phyloP scores from a whole-genome alignment of 2,888 invertebrate genomes.

The Sarcophaga rosellei region DNA sequence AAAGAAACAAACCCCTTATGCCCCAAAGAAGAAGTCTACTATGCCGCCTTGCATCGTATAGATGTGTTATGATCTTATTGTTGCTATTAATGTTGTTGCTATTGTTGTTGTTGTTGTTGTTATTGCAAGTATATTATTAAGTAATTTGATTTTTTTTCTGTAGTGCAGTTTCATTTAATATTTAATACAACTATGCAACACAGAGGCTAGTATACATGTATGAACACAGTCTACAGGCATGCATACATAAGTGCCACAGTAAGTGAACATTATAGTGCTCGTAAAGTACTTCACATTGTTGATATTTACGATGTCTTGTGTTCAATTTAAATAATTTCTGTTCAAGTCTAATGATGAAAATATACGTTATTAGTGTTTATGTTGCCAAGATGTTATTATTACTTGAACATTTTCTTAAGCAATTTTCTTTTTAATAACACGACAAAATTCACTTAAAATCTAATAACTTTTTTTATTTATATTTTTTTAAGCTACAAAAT shows the following conservation, averaged over 20 bases:
- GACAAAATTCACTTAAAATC: too few species aligned
- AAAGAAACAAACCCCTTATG: not conserved
- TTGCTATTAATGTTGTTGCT: too few species aligned
- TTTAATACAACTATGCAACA: slow-evolving; percentile 15
- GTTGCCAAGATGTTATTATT: slow-evolving; percentile 53
- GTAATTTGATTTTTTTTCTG: slow-evolving; percentile 57
- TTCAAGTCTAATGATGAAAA: slow-evolving; percentile 56
- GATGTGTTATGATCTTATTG: too few species aligned
- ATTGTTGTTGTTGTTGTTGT: not conserved
- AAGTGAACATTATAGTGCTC: slow-evolving; percentile 28
- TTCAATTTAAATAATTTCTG: slow-evolving; percentile 55
- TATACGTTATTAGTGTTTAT: slow-evolving; percentile 54
- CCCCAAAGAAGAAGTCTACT: not conserved
- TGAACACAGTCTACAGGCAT: too few species aligned
- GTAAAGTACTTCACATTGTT: slow-evolving; percentile 16
- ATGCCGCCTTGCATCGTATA: too few species aligned
- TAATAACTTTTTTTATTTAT: not conserved
- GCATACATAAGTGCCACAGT: not conserved
- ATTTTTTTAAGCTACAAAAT: not conserved
- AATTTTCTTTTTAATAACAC: too few species aligned
- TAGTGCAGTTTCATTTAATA: slow-evolving; percentile 55
- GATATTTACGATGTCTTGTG: slow-evolving; percentile 48
- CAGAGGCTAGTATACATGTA: too few species aligned
- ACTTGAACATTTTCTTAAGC: not conserved
- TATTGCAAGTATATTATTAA: slow-evolving; percentile 54